Evolutionary conservation across 2,888 invertebrate genomes (phyloP).

Genomic region (Druceiella hillmani): DNA sequence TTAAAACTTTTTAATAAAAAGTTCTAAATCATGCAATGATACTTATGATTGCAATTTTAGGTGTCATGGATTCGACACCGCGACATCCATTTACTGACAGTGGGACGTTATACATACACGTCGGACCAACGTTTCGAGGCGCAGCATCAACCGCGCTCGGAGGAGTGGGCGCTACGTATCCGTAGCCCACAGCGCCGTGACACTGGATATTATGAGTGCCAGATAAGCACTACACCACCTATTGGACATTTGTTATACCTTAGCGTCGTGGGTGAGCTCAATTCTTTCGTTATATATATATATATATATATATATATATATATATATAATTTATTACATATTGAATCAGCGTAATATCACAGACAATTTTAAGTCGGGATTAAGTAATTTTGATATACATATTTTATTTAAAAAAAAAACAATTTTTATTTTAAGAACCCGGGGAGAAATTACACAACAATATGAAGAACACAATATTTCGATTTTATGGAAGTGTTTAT

Average conservation of each 20-base stretch:
- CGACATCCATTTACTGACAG: conserved; percentile 84
- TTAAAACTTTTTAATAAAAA: conserved; percentile 2
- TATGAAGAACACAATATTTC: too few relatives aligned
- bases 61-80: conserved; percentile 91
- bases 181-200: conserved; percentile 70
- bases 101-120: conserved; percentile 86
- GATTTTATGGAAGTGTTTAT: too few relatives aligned
- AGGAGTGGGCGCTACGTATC: conserved; percentile 76
- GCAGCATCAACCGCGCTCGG: conserved; percentile 76
- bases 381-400: too few relatives aligned
- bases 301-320: neutral
- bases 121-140: conserved; percentile 76
- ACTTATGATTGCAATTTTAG: conserved; percentile 38
- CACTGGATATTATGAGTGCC: conserved; percentile 85
- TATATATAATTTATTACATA: neutral
- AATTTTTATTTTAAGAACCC: too few relatives aligned
- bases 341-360: too few relatives aligned
- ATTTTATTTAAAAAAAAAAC: too few relatives aligned
- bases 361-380: too few relatives aligned
- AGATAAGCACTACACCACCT: conserved; percentile 86
- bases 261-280: conserved; percentile 74
- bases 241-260: conserved; percentile 77
- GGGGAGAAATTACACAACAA: too few relatives aligned
- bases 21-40: conserved; percentile 3
- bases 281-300: too few relatives aligned